Percentiles rank a stretch among this genome's conserved stretches.
These are phyloP conservation scores for Sciurus niger DNA, from an alignment of 2,113 vertebrate species.

Conservation along the genomic window DNA sequence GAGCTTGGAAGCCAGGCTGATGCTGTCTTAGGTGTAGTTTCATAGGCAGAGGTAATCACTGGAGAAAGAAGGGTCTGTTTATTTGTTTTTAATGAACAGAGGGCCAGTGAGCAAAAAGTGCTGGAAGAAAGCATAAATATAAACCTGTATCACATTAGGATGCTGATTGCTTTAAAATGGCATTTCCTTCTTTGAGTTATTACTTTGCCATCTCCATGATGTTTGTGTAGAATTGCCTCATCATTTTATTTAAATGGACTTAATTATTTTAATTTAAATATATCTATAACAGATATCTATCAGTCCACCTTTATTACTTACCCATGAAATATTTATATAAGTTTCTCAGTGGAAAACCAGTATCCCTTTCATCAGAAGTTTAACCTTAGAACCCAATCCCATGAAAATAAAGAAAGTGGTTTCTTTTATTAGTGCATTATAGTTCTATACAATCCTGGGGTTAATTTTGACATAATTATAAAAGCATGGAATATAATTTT, in stretches of 20 bases:
- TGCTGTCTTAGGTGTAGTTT: neutral
- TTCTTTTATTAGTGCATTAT: no score
- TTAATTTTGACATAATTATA: no score
- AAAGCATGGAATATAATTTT: no score
- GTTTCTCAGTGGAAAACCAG: neutral
- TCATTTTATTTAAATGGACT: neutral
- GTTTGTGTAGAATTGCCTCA: neutral
- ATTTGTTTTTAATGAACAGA: neutral
- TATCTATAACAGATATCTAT: neutral
- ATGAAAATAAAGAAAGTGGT: neutral
- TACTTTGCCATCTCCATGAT: neutral
- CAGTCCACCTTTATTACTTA: neutral
- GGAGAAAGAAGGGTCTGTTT: neutral
- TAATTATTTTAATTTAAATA: slow-evolving; percentile 23
- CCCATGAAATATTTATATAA: neutral
- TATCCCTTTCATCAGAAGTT: slow-evolving; percentile 8
- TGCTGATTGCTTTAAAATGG: neutral
- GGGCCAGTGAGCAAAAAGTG: neutral
- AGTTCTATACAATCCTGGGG: no score
- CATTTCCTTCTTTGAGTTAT: neutral
- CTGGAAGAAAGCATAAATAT: neutral
- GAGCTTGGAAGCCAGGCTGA: neutral
- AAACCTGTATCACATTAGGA: neutral
- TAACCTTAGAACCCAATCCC: slow-evolving; percentile 15
- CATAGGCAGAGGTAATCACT: neutral